Evolutionary conservation across 2,797 vertebrate genomes (phyloP), one percentile per base, ranked within the genome.

Genomic region (Synanceia verrucosa): DNA sequence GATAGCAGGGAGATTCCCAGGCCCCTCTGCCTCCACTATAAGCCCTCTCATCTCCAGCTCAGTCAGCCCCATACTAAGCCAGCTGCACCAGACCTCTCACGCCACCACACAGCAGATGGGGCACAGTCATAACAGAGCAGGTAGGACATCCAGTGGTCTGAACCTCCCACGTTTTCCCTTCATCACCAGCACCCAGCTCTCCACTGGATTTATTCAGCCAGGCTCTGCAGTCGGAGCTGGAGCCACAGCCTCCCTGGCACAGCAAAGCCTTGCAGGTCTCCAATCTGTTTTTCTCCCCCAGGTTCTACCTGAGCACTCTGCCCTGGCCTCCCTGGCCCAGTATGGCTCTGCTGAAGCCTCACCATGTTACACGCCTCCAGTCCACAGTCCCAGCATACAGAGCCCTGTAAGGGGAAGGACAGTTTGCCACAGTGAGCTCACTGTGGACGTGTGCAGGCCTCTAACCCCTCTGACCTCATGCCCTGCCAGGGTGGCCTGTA

Each of bases 351-450:
- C 82, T 5, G 87, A 91, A 29, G 91, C 65, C 48, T 95, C 95
- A 5, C 95, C 95, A 56, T 94, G 86, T 87, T 94, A 89, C 61
- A 95, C 95, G 1, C 94, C 96, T 67, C 92, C 94, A 26, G 89
- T 91, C 71, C 94, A 91, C 82, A 96, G 94, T 52, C 95, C 97
- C 33, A 91, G 88, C 0, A 72, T 86, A 59, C 95, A 95, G 89
- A 98, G 97, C 90, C 96, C 96, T 0, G 93, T 75, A 12, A 91
- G 84, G 51, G 85, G 81, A 13, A 93, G 95, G 86, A 96, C 95
- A 85, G 91, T 95, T 78, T 91, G 84, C 0, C 83, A 82, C 76
- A 78, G 94, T 9, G 92, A 94, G 68, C 89, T 93, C 9, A 82
- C 93, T 6, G 84, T 84, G 4, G 93, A 93, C 84, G 95, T 95